These are phyloP conservation scores for Cairina moschata DNA, from an alignment of 2,113 vertebrate genomes.

Conservation along the genomic window DNA sequence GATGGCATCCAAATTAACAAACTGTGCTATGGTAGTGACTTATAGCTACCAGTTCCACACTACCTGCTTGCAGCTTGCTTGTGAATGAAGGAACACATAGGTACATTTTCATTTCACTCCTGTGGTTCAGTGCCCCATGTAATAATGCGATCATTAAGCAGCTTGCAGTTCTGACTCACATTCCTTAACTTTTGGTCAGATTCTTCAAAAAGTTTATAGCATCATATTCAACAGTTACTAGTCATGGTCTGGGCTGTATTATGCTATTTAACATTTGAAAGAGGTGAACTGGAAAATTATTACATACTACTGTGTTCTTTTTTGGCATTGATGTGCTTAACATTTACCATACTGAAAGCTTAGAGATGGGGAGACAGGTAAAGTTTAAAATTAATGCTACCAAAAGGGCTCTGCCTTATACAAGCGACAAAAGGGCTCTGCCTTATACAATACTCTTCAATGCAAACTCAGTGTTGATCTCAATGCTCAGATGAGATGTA, in stretches of 20 bases:
- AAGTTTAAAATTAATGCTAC: neutral
- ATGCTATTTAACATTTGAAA: neutral
- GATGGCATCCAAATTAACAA: neutral
- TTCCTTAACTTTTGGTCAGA: neutral
- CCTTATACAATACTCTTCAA: neutral
- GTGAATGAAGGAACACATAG: neutral
- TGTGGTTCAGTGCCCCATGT: neutral
- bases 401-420: neutral
- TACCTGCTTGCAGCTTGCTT: neutral
- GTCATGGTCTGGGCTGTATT: neutral
- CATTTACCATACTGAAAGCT: neutral
- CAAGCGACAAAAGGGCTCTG: neutral
- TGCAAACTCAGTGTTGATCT: neutral
- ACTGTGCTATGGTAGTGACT: neutral
- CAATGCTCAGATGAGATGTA: neutral
- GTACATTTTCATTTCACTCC: neutral
- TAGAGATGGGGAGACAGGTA: neutral
- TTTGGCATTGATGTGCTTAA: neutral
- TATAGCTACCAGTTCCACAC: neutral
- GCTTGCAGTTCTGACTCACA: neutral
- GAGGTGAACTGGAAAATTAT: neutral
- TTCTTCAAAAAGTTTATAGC: neutral
- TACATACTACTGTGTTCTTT: neutral
- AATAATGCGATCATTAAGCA: neutral
- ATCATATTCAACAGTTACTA: neutral